Evolutionary conservation across 2,797 vertebrate genomes (phyloP), one percentile per base, ranked within the genome.

Genomic region (Sebastes iracundus): DNA sequence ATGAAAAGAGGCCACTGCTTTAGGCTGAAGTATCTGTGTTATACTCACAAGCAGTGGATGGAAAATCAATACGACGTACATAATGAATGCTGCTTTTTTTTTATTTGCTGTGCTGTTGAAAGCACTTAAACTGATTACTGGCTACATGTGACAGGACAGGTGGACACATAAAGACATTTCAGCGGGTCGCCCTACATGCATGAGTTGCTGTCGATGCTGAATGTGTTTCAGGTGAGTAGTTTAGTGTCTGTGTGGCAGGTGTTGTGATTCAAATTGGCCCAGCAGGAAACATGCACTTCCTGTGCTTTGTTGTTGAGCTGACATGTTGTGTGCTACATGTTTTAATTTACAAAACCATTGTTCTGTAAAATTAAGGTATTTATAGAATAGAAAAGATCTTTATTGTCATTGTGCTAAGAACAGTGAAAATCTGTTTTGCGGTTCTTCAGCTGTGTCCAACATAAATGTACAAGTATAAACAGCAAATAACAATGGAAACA

Each of bases 41-140:
- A 5, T 55, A 27, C 65, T 56, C 14, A 75, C 18, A 23, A 55
- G 27, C 55, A 49, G 6, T 12, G 9, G 33, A 66, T 32, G 3
- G 10, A 30, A 84, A 86, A 84, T 83, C 66, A 73, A 72, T 63
- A 46, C 28, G 30, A 80, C 53, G 22, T 33, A 74, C 27, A 85
- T 18, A 23, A 22, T 66, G 52, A 80, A 75, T 42, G 62, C 18
- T 23, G 25, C n/a, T 72, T 55, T 72, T 13, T 58, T 80, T 70
- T 52, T 30, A 56, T 38, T 78, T 56, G 13, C 52, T 46, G 20
- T 38, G 18, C 28, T 33, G 56, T n/a, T 72, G 18, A 59, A 53
- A 73, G 32, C 62, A 68, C 38, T 66, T 66, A n/a, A 14, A 23
- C 61, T 61, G 70, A 84, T 82, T 72, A 53, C 23, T 33, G 55